These are phyloP conservation scores for Lutra lutra DNA, from an alignment of 2,797 vertebrate genomes.

Conservation along the genomic window DNA sequence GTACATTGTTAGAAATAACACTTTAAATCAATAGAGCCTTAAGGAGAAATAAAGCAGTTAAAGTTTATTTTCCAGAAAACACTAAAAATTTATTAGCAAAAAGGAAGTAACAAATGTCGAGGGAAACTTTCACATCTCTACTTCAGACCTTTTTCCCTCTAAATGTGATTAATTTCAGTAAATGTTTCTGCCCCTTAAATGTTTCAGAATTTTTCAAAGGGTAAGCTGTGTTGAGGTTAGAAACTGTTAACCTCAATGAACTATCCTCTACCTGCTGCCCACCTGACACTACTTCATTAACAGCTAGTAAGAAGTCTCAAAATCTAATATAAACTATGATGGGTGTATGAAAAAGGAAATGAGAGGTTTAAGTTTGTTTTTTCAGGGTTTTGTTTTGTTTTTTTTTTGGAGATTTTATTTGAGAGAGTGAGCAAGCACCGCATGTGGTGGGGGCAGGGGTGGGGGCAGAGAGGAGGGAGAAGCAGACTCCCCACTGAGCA, in stretches of 20 bases:
- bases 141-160: background rate
- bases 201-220: background rate
- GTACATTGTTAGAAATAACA: background rate
- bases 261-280: background rate
- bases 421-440: background rate
- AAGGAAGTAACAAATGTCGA: background rate
- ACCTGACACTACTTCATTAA: slow-evolving; percentile 1
- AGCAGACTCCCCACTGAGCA: background rate
- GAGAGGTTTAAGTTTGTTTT: background rate
- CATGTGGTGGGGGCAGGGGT: too few species aligned
- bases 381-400: background rate
- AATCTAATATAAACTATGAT: background rate
- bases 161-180: background rate
- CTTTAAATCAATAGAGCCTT: background rate
- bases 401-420: background rate
- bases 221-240: background rate
- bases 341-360: too few species aligned
- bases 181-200: background rate
- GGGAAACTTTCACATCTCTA: background rate
- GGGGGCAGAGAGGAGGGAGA: background rate
- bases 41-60: background rate
- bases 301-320: background rate
- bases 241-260: background rate
- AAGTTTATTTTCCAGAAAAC: slow-evolving; percentile 43
- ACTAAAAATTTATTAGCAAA: slow-evolving; percentile 6